phyloP scores from a whole-genome alignment of 2,113 vertebrate species.

The Tenebrosternarchus preto region DNA sequence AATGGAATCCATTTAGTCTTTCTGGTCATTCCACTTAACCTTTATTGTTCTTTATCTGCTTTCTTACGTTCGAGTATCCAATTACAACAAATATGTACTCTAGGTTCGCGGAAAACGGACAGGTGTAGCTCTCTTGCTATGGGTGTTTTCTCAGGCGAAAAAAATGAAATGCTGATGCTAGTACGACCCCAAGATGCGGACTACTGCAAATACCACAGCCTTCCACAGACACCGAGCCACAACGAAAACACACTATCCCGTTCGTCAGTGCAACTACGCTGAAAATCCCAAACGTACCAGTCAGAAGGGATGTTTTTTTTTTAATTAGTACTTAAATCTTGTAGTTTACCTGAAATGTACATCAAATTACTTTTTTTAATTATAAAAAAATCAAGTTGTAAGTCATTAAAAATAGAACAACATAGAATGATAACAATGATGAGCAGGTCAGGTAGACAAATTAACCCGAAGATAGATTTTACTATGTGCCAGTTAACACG shows the following conservation, averaged over 20 bases:
- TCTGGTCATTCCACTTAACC: no score
- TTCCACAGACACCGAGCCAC: not conserved
- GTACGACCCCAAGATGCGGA: slow-evolving; percentile 64
- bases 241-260: no score
- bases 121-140: not conserved
- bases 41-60: no score
- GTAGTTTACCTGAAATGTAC: no score
- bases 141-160: not conserved
- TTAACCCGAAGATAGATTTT: not conserved
- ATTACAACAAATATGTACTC: no score
- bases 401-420: not conserved
- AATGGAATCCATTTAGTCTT: no score
- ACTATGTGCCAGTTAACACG: not conserved
- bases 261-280: not conserved
- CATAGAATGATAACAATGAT: not conserved
- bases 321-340: not conserved
- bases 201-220: slow-evolving; percentile 57
- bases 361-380: not conserved
- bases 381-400: no score
- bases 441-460: no score
- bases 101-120: no score
- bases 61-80: no score
- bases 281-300: not conserved
- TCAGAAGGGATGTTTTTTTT: not conserved
- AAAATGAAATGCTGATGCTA: slow-evolving; percentile 56